Percentiles rank a stretch among this genome's conserved stretches.
These are phyloP conservation scores for Mimachlamys varia DNA, from an alignment of 2,888 invertebrate genomes.

Conservation along the genomic window DNA sequence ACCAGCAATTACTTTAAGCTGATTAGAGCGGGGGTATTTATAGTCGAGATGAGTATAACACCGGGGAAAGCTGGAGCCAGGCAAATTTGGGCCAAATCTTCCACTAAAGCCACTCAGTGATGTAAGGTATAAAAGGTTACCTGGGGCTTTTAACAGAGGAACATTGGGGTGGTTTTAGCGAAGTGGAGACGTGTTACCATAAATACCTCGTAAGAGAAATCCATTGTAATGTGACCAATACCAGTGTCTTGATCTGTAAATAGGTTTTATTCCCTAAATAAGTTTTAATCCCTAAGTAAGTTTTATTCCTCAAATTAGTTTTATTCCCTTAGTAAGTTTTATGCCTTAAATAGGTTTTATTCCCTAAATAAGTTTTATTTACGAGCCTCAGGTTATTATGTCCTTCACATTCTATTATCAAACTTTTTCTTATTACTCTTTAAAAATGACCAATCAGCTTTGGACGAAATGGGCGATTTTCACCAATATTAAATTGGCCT, in stretches of 20 bases:
- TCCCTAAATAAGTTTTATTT: background rate
- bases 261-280: background rate
- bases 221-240: background rate
- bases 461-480: too few species aligned
- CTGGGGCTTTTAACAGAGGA: background rate
- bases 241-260: background rate
- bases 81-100: background rate
- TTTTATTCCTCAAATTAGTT: too few species aligned
- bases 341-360: too few species aligned
- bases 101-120: background rate
- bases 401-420: too few species aligned
- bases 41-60: background rate
- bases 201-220: background rate
- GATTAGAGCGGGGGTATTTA: background rate
- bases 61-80: conserved; percentile 16
- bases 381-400: too few species aligned
- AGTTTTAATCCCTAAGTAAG: too few species aligned
- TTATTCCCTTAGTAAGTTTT: too few species aligned
- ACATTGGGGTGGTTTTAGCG: background rate
- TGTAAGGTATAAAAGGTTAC: background rate
- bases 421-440: too few species aligned
- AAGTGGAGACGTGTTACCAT: background rate
- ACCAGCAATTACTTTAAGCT: background rate
- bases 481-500: too few species aligned
- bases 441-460: too few species aligned